Evolutionary conservation across 2,113 vertebrate species (phyloP).

Genomic region (Lampris incognitus): DNA sequence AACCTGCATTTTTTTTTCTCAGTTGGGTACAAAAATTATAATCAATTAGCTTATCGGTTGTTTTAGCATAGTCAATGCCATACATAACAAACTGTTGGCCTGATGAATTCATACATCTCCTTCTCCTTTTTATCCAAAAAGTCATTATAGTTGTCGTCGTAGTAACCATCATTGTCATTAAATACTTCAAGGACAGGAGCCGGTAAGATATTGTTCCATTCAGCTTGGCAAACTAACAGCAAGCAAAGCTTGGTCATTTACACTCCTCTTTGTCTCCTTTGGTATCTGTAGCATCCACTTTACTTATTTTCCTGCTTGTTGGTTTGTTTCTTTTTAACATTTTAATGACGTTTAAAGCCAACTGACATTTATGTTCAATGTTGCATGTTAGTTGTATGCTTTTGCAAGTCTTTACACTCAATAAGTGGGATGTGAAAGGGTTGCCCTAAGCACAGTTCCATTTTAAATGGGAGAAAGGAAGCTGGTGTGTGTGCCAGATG

Average conservation of each 20-base stretch:
- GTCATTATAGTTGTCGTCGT: rapidly evolving
- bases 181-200: slow-evolving; percentile 2
- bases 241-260: not conserved
- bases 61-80: too few relatives aligned
- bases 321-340: not conserved
- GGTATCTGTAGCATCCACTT: not conserved
- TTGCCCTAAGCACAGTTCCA: too few relatives aligned
- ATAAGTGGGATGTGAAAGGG: too few relatives aligned
- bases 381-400: not conserved
- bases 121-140: slow-evolving; percentile 17
- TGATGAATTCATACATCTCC: not conserved
- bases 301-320: not conserved
- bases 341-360: not conserved
- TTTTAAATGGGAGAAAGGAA: not conserved
- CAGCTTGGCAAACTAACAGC: slow-evolving; percentile 25
- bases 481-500: not conserved
- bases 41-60: too few relatives aligned
- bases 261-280: not conserved
- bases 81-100: not conserved
- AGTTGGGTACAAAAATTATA: too few relatives aligned
- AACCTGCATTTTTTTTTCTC: too few relatives aligned
- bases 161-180: not conserved
- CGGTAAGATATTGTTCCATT: slow-evolving; percentile 51
- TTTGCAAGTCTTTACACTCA: not conserved
- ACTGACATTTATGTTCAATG: not conserved